These are phyloP conservation scores for Anseranas semipalmata DNA, from an alignment of 2,113 vertebrate species.

Conservation along the genomic window DNA sequence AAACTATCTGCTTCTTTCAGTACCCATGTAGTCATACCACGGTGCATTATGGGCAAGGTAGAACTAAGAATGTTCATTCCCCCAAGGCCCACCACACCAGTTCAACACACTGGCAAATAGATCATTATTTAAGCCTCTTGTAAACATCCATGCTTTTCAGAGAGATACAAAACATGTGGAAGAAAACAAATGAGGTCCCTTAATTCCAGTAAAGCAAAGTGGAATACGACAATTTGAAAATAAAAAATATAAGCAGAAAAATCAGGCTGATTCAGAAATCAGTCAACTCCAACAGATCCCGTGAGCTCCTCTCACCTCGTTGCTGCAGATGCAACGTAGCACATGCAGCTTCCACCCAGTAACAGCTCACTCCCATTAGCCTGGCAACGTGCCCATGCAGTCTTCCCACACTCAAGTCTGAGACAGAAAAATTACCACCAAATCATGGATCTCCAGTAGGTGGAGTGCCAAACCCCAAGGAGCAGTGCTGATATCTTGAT, in stretches of 20 bases:
- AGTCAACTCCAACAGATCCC: not conserved
- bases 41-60: not conserved
- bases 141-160: not conserved
- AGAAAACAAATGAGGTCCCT: not conserved
- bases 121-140: not conserved
- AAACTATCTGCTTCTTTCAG: not conserved
- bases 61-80: not conserved
- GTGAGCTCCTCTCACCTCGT: not conserved
- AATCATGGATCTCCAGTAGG: not conserved
- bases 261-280: not conserved
- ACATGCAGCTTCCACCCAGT: not conserved
- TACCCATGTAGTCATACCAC: not conserved
- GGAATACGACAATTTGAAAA: not conserved
- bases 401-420: not conserved
- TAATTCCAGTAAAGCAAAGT: not conserved
- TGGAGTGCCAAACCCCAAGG: not conserved
- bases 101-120: not conserved
- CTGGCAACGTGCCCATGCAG: rapidly evolving
- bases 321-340: not conserved
- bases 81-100: not conserved
- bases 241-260: not conserved
- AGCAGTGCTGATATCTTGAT: not conserved
- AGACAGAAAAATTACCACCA: not conserved
- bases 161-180: not conserved
- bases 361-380: not conserved